These are phyloP conservation scores for Phoebastria nigripes DNA, from an alignment of 2,797 vertebrate genomes.

Conservation along the genomic window DNA sequence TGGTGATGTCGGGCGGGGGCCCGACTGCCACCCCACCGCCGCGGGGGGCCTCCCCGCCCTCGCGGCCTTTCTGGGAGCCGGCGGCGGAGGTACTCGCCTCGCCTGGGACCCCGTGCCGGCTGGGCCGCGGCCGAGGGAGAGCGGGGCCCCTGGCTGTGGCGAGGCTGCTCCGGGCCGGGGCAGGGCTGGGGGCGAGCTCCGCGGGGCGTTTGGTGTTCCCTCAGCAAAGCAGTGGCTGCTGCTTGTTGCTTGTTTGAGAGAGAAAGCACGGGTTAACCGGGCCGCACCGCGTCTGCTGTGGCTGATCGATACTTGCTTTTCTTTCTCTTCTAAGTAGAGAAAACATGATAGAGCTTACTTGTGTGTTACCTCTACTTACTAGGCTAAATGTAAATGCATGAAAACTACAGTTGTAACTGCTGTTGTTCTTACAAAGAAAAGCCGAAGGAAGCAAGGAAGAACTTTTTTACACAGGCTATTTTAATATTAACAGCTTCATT, in stretches of 20 bases:
- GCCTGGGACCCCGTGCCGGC: neutral
- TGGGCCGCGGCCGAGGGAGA: neutral
- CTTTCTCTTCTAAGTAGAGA: no score
- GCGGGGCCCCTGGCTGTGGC: neutral
- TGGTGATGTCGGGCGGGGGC: neutral
- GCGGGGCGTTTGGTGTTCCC: neutral
- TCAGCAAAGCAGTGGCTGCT: accelerated
- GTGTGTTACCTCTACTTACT: accelerated
- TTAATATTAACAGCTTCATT: neutral
- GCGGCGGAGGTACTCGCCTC: no score
- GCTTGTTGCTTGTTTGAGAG: accelerated
- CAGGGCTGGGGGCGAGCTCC: neutral
- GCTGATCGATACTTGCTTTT: neutral
- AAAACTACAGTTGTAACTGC: neutral
- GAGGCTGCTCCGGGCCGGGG: neutral
- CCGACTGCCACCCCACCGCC: neutral
- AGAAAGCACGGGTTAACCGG: neutral
- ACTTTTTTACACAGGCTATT: neutral
- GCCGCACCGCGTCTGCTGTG: neutral
- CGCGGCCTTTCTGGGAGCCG: neutral
- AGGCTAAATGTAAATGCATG: accelerated
- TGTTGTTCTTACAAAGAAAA: neutral
- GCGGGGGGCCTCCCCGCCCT: neutral
- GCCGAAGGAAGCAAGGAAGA: neutral
- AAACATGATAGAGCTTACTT: accelerated